These are phyloP conservation scores for Globia sparganii DNA, from an alignment of 2,888 invertebrate genomes.

Conservation along the genomic window DNA sequence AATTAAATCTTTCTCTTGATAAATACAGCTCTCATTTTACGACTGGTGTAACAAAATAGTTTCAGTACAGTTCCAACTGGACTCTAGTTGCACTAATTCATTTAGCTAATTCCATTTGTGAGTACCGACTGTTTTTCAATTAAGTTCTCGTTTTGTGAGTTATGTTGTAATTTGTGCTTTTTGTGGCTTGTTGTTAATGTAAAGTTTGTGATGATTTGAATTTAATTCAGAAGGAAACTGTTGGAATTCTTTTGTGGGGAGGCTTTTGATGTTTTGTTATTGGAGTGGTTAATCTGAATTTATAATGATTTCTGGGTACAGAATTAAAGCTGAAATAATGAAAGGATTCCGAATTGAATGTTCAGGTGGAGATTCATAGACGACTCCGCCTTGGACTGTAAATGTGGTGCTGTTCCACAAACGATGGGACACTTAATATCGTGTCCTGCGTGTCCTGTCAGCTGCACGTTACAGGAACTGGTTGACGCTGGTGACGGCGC, in stretches of 20 bases:
- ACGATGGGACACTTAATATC: too few relatives aligned
- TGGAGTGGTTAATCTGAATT: neutral
- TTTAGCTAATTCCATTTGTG: conserved; percentile 44
- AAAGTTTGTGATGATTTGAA: conserved; percentile 27
- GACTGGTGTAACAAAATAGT: conserved; percentile 40
- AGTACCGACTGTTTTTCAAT: conserved; percentile 45
- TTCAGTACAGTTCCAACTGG: conserved; percentile 29
- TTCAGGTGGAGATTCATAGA: too few relatives aligned
- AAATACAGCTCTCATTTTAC: conserved; percentile 44
- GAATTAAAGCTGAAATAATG: neutral
- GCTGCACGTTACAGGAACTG: too few relatives aligned
- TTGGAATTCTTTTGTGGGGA: neutral
- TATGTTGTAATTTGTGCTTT: conserved; percentile 28
- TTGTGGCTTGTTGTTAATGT: neutral
- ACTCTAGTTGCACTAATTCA: conserved; percentile 50
- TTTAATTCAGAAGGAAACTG: conserved; percentile 29
- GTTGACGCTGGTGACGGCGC: too few relatives aligned
- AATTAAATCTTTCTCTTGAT: conserved; percentile 28
- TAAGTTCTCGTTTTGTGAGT: conserved; percentile 29
- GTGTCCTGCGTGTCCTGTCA: too few relatives aligned
- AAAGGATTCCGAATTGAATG: neutral
- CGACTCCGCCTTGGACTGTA: too few relatives aligned
- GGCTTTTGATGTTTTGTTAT: conserved; percentile 19
- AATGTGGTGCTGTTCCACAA: too few relatives aligned
- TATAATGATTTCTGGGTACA: neutral